Evolutionary conservation across 92 coral and sea anemone genomes (phyloP).

Genomic region (Plumapathes pennacea): DNA sequence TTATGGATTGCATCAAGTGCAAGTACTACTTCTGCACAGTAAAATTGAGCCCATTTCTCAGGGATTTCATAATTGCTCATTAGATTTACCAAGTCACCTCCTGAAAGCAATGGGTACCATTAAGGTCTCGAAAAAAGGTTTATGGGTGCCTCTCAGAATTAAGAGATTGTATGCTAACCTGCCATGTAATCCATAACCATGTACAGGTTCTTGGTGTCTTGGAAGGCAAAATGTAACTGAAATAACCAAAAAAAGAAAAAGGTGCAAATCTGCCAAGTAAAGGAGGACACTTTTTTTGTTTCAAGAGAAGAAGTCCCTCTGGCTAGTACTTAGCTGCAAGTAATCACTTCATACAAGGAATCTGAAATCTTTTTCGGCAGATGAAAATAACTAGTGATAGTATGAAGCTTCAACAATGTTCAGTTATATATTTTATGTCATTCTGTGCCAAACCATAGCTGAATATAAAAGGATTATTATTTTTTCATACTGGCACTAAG

Average conservation of each 20-base stretch:
- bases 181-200: slow-evolving; percentile 99
- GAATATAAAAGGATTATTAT: no score
- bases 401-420: no score
- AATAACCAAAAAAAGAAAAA: background rate
- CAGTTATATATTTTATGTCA: no score
- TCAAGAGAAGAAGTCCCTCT: no score
- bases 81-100: slow-evolving; percentile 95
- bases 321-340: no score
- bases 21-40: slow-evolving; percentile 96
- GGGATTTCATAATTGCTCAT: slow-evolving; percentile 99
- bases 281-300: no score
- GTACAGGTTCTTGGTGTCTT: slow-evolving; percentile 93
- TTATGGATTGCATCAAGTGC: slow-evolving; percentile 95
- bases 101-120: slow-evolving; percentile 15
- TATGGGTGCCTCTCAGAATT: background rate
- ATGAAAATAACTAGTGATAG: no score
- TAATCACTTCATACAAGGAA: no score
- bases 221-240: slow-evolving; percentile 96
- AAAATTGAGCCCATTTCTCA: slow-evolving; percentile 98
- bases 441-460: no score
- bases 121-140: background rate
- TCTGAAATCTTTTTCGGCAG: no score
- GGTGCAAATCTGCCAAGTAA: no score
- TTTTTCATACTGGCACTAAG: no score
- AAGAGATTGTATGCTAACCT: slow-evolving; percentile 38